Percentiles rank a stretch among this genome's conserved stretches.
These are phyloP conservation scores for Pycnomerus fuliginosus DNA, from an alignment of 2,888 invertebrate genomes.

Conservation along the genomic window DNA sequence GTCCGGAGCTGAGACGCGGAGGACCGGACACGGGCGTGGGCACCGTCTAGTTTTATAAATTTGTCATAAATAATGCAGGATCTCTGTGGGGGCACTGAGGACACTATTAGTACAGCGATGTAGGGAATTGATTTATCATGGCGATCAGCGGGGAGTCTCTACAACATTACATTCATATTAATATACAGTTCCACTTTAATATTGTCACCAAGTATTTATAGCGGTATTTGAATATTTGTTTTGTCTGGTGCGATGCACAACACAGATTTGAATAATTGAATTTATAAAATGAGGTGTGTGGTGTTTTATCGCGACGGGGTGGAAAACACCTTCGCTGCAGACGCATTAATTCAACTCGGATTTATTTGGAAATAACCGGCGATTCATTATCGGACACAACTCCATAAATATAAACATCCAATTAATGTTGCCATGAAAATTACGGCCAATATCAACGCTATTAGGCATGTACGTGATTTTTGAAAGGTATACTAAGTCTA, in stretches of 20 bases:
- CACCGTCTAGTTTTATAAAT: slow-evolving; percentile 47
- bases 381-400: slow-evolving; percentile 3
- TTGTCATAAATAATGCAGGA: slow-evolving; percentile 52
- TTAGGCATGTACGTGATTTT: too few relatives aligned
- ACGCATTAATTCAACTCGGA: slow-evolving; percentile 3
- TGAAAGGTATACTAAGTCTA: too few relatives aligned
- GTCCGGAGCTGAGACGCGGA: too few relatives aligned
- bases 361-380: slow-evolving; percentile 4
- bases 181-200: slow-evolving; percentile 53
- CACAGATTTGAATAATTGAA: slow-evolving; percentile 49
- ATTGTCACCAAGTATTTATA: slow-evolving; percentile 56
- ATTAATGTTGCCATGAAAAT: slow-evolving; percentile 5
- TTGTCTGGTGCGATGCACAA: slow-evolving; percentile 40
- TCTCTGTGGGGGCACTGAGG: slow-evolving; percentile 46
- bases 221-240: slow-evolving; percentile 51
- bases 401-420: slow-evolving; percentile 11
- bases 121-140: slow-evolving; percentile 55
- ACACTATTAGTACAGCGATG: slow-evolving; percentile 53
- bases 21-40: slow-evolving; percentile 40
- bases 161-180: slow-evolving; percentile 52
- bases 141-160: slow-evolving; percentile 44
- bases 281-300: slow-evolving; percentile 48
- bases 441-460: slow-evolving; percentile 3
- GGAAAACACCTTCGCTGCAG: slow-evolving; percentile 13
- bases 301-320: slow-evolving; percentile 43